Evolutionary conservation across 1,140 invertebrate species (phyloP).

Genomic region (Camponotus vicinus): DNA sequence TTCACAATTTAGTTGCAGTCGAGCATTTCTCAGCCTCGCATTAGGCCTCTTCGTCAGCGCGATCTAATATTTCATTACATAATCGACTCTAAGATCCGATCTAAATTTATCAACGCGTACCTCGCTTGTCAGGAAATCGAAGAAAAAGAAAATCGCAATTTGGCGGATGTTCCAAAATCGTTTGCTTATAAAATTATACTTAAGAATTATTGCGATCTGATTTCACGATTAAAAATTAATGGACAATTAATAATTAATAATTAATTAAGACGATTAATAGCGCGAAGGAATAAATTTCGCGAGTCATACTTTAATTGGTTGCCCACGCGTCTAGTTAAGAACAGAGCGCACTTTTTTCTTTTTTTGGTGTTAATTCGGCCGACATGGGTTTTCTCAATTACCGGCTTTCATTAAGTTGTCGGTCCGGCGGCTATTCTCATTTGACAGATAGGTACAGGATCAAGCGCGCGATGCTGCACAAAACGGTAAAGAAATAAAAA

Average conservation of each 20-base stretch:
- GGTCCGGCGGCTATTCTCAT: constrained; percentile 35
- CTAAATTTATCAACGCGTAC: not conserved
- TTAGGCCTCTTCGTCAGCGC: constrained; percentile 2
- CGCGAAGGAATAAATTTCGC: constrained; percentile 28
- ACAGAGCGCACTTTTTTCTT: not conserved
- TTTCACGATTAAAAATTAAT: not conserved
- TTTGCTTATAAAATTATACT: constrained; percentile 24
- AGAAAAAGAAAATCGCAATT: constrained; percentile 38
- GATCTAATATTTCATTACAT: constrained; percentile 44
- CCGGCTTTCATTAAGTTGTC: constrained; percentile 58
- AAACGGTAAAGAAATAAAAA: not conserved
- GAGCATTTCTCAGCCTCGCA: constrained; percentile 4
- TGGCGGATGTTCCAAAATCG: constrained; percentile 24
- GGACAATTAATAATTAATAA: too few relatives aligned
- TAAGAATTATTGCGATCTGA: not conserved
- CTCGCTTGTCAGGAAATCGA: constrained; percentile 1
- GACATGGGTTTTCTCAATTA: constrained; percentile 56
- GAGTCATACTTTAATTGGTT: constrained; percentile 48
- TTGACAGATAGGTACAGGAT: not conserved
- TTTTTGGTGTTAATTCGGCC: constrained; percentile 31
- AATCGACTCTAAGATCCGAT: not conserved
- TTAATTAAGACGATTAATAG: constrained; percentile 19
- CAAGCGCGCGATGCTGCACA: not conserved
- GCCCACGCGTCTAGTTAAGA: constrained; percentile 16
- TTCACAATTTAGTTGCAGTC: not conserved